Evolutionary conservation across 2,113 vertebrate species (phyloP).

Genomic region (Trichechus manatus): DNA sequence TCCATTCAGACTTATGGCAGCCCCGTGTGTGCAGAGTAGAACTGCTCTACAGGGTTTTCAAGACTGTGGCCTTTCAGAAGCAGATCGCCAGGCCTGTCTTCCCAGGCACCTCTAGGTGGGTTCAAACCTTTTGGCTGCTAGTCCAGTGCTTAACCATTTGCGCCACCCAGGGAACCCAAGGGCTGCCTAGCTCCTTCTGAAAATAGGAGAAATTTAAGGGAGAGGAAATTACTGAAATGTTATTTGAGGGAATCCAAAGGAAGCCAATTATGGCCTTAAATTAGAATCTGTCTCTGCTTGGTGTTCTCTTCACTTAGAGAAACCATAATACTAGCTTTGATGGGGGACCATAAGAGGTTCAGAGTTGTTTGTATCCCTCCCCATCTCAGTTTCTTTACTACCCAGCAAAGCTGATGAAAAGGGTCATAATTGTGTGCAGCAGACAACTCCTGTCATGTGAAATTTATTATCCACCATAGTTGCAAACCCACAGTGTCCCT

Average conservation of each 20-base stretch:
- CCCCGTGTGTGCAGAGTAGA: background rate
- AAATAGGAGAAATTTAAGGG: background rate
- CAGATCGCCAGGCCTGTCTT: background rate
- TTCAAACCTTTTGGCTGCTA: background rate
- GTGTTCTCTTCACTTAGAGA: background rate
- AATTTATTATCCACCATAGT: background rate
- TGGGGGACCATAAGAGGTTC: background rate
- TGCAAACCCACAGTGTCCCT: too few species aligned
- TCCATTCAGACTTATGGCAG: background rate
- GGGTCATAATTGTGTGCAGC: background rate
- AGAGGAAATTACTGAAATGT: background rate
- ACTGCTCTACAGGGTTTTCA: background rate
- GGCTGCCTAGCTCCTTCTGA: background rate
- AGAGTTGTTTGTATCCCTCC: background rate
- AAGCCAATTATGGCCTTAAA: background rate
- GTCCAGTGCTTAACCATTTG: background rate
- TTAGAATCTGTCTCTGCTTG: background rate
- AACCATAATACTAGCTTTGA: background rate
- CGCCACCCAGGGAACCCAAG: background rate
- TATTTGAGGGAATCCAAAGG: background rate
- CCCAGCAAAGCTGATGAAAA: slow-evolving; percentile 1
- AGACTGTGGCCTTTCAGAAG: background rate
- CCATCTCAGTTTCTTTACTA: slow-evolving; percentile 7
- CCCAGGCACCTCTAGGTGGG: background rate
- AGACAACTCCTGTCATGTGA: background rate